A percentile compares a stretch with the other conserved stretches of the same genome.
phyloP scores from a whole-genome alignment of 2,888 invertebrate genomes.

The Chouioia cunea region DNA sequence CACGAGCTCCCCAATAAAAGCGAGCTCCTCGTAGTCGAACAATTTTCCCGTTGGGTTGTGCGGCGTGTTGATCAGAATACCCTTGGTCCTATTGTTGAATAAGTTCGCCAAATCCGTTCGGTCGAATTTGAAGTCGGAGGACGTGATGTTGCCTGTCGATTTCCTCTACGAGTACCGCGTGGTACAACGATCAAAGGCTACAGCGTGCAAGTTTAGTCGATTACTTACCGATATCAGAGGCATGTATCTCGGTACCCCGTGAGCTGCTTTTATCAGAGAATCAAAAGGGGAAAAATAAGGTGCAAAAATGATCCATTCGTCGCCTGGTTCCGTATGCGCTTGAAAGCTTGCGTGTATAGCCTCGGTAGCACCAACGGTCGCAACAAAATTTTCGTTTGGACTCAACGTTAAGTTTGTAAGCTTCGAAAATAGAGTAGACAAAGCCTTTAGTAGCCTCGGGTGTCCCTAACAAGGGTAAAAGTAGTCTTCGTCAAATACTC shows the following conservation, averaged over 20 bases:
- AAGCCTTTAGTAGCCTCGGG: no score
- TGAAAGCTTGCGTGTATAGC: no score
- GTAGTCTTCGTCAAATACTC: background rate
- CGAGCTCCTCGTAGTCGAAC: conserved; percentile 77
- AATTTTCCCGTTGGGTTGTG: conserved; percentile 98
- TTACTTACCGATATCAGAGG: background rate
- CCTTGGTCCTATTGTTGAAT: conserved; percentile 91
- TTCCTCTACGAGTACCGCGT: no score
- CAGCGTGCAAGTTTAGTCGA: no score
- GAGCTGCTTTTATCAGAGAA: background rate
- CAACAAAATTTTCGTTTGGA: no score
- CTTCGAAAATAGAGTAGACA: no score
- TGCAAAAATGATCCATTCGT: no score
- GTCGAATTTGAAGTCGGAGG: conserved; percentile 82
- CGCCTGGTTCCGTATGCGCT: no score
- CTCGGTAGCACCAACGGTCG: no score
- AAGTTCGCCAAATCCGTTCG: conserved; percentile 81
- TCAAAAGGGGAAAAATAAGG: background rate
- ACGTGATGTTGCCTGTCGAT: no score
- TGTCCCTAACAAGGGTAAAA: background rate
- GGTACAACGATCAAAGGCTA: no score
- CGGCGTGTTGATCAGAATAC: conserved; percentile 95
- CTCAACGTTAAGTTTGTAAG: no score
- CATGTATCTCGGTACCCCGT: background rate
- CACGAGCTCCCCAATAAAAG: conserved; percentile 87